A percentile compares a stretch with the other conserved stretches of the same genome.
These are phyloP conservation scores for Halcyon malimbica DNA, from an alignment of 2,113 vertebrate species.

Conservation along the genomic window DNA sequence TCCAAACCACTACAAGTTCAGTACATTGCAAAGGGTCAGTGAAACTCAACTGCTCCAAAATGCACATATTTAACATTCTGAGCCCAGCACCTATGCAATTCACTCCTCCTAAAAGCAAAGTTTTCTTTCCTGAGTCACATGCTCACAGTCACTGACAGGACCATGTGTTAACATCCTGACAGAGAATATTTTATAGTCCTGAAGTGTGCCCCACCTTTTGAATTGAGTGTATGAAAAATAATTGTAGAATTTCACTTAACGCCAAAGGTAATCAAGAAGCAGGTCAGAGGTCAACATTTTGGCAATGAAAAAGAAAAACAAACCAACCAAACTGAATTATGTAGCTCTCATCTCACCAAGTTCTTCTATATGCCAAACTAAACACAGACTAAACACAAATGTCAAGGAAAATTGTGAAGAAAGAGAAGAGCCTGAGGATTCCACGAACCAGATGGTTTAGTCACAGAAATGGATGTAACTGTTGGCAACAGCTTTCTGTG, in stretches of 20 bases:
- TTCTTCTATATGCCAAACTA: slow-evolving; percentile 8
- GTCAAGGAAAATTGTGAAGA: slow-evolving; percentile 28
- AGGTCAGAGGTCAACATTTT: not conserved
- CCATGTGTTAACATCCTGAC: not conserved
- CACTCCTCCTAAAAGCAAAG: not conserved
- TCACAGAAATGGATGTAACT: slow-evolving; percentile 27
- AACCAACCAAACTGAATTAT: not conserved
- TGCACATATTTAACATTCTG: not conserved
- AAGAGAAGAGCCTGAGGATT: slow-evolving; percentile 9
- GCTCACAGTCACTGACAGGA: not conserved
- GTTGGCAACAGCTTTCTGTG: slow-evolving; percentile 25
- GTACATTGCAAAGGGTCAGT: not conserved
- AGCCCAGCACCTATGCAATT: not conserved
- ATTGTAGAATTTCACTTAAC: not conserved
- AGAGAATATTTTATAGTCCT: not conserved
- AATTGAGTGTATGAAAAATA: not conserved
- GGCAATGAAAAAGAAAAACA: not conserved
- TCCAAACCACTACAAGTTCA: not conserved
- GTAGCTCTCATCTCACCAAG: not conserved
- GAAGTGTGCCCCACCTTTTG: not conserved
- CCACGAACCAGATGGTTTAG: slow-evolving; percentile 40
- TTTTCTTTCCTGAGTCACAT: not conserved
- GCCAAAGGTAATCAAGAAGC: not conserved
- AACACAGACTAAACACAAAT: slow-evolving; percentile 51
- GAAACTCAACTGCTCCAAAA: not conserved